Percentiles rank a stretch among this genome's conserved stretches.
Evolutionary conservation across 1,140 invertebrate genomes (phyloP).

Genomic region (Diuraphis noxia): DNA sequence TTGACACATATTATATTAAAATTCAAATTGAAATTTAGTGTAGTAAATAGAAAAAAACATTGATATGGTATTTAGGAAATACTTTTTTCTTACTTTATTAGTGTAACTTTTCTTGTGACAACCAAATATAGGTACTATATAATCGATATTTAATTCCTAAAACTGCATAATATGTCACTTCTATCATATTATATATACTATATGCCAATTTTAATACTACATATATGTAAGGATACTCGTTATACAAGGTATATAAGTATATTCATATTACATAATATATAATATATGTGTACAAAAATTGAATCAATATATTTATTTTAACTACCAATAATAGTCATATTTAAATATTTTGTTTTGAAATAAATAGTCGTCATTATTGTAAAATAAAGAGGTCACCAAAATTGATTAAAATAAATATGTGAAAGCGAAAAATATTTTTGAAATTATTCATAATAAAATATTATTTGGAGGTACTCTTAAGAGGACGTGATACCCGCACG

Average conservation of each 20-base stretch:
- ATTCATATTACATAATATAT: neutral
- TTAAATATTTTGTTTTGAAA: neutral
- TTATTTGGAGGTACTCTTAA: neutral
- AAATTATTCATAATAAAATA: neutral
- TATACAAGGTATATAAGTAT: no score
- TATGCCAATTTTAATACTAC: neutral
- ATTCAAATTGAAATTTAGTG: conserved; percentile 2
- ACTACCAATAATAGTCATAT: neutral
- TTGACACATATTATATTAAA: conserved; percentile 3
- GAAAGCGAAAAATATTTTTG: neutral
- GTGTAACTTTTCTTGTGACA: neutral
- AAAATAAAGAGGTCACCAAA: neutral
- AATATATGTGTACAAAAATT: neutral
- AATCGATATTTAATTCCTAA: neutral
- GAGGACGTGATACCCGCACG: no score
- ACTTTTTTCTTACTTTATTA: neutral
- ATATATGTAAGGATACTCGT: neutral
- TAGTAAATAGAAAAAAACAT: neutral
- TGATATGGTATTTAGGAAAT: neutral
- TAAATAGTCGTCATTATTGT: neutral
- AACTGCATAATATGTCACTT: neutral
- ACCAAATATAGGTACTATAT: neutral
- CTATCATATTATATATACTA: neutral
- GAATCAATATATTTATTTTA: neutral
- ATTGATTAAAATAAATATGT: conserved; percentile 11